phyloP scores from a whole-genome alignment of 2,113 vertebrate species.

The Drymodes brunneopygia region DNA sequence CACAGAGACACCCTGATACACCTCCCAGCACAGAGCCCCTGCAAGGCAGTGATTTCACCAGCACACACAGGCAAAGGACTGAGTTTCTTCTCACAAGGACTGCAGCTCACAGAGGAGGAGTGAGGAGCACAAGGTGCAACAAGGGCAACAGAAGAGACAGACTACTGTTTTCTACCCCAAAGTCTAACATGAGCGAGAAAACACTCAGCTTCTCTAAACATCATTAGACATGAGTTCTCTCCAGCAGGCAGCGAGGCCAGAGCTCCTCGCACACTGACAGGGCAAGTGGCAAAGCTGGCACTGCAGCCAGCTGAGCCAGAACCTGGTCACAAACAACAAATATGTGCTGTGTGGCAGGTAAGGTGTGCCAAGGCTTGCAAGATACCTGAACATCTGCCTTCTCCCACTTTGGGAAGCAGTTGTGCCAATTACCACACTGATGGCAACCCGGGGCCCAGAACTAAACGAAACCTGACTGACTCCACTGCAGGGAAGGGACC shows the following conservation, averaged over 20 bases:
- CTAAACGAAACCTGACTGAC: neutral
- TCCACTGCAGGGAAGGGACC: fast-evolving
- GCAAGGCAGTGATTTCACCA: neutral
- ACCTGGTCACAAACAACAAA: neutral
- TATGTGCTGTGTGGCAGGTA: fast-evolving
- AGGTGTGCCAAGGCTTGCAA: neutral
- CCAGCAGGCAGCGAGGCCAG: neutral
- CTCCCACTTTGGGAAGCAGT: neutral
- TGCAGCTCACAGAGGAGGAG: neutral
- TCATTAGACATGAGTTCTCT: neutral
- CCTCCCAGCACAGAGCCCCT: neutral
- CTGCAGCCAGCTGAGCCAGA: neutral
- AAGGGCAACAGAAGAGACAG: neutral
- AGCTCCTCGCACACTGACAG: fast-evolving
- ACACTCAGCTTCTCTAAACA: neutral
- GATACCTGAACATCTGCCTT: neutral
- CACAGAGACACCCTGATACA: neutral
- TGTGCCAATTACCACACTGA: neutral
- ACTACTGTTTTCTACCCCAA: neutral
- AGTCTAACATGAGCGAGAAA: neutral
- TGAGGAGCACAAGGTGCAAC: fast-evolving
- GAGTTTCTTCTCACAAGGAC: neutral
- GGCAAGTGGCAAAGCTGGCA: neutral
- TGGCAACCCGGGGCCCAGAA: neutral
- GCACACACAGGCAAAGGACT: neutral